Percentiles rank a stretch among this genome's conserved stretches.
These are phyloP conservation scores for Smutsia gigantea DNA, from an alignment of 2,797 vertebrate genomes.

Conservation along the genomic window DNA sequence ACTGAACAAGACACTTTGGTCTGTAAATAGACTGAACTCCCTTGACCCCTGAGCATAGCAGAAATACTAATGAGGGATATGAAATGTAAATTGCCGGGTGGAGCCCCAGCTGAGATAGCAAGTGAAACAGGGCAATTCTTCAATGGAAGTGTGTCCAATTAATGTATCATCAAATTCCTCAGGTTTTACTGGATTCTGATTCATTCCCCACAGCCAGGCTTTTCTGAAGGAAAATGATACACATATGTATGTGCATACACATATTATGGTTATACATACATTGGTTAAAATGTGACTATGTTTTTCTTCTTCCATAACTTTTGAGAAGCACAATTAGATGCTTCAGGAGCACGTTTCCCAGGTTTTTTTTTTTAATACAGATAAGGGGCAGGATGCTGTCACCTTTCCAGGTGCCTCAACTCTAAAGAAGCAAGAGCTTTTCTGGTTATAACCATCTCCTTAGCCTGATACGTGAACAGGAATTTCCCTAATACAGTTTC, in stretches of 20 bases:
- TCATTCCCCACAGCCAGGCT: neutral
- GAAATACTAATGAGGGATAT: neutral
- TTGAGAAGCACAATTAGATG: neutral
- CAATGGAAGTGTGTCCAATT: neutral
- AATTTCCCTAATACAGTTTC: conserved; percentile 44
- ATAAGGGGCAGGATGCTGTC: neutral
- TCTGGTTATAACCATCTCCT: conserved; percentile 21
- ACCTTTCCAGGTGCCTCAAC: neutral
- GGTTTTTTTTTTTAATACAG: neutral
- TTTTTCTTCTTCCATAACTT: neutral
- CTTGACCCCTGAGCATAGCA: neutral
- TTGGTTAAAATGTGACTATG: neutral
- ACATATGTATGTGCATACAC: neutral
- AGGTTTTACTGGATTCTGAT: neutral
- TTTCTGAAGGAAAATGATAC: neutral
- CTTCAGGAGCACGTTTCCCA: neutral
- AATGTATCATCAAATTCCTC: neutral
- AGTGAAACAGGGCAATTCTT: neutral
- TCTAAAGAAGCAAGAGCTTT: neutral
- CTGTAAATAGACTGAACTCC: neutral
- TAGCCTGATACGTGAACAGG: conserved; percentile 27
- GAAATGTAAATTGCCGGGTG: neutral
- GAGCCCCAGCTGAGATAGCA: neutral
- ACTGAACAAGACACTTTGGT: neutral
- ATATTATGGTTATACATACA: neutral